Evolutionary conservation across 2,888 invertebrate species (phyloP), one percentile per base, ranked within the genome.

Genomic region (Erebia ligea): DNA sequence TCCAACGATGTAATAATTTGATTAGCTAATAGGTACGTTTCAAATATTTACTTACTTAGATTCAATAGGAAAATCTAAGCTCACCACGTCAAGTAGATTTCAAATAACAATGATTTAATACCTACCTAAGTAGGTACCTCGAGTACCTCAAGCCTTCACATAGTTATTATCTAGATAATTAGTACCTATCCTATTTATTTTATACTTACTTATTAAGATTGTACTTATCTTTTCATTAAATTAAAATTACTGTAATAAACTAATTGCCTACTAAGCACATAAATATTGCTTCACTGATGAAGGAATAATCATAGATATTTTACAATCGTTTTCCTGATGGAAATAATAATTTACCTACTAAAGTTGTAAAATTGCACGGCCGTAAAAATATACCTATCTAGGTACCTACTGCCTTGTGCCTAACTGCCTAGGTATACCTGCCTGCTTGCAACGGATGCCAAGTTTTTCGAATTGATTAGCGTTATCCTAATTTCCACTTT

Each of bases 31-130:
- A 40, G 40, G 34, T 15, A 52, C 17, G 25, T 25, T 25, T 25
- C 25, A 58, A 34, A 58, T 58, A 58, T 58, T 58, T 40, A 58
- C 58, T 40, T 9, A 40, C 58, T 40, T 9, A 40, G 58, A 58
- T 58, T 40, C 34, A 34, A n/a, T 58, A 15, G n/a, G n/a, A 34
- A 34, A 58, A 2, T 21, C 5, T 15, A 40, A 40, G n/a, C 40
- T 15, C 2, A 34, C n/a, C 5, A 15, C 58, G 9, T 40, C 58
- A 25, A 25, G 57, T 15, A 25, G 15, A 40, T 40, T 40, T 54
- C 54, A 17, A 19, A 54, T 54, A 54, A 54, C 9, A 11, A 42
- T 11, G 2, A 45, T 1, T 13, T 9, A 19, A 19, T 19, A 19
- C 17, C 50, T 50, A 9, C 11, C 15, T 50, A n/a, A 11, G 1